Evolutionary conservation across 2,888 invertebrate species (phyloP).

Genomic region (Rhagonycha fulva): DNA sequence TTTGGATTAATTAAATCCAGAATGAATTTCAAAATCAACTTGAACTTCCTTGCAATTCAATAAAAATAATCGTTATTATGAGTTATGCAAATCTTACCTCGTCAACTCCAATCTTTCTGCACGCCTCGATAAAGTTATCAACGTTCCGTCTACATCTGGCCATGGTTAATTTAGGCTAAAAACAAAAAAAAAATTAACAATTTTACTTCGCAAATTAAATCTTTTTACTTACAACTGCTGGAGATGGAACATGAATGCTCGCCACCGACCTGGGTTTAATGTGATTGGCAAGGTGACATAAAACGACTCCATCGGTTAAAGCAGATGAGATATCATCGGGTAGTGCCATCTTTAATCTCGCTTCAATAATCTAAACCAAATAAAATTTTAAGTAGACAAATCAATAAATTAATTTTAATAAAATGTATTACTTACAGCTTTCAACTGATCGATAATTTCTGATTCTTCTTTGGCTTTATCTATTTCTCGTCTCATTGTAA

Average conservation of each 20-base stretch:
- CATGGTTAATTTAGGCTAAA: slow-evolving; percentile 92
- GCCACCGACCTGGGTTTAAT: slow-evolving; percentile 89
- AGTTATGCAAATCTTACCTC: slow-evolving; percentile 71
- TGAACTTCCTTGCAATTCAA: not conserved
- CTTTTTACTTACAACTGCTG: slow-evolving; percentile 75
- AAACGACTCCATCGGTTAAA: slow-evolving; percentile 88
- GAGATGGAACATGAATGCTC: slow-evolving; percentile 93
- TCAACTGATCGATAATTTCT: slow-evolving; percentile 80
- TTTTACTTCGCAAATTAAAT: not conserved
- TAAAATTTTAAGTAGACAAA: slow-evolving; percentile 15
- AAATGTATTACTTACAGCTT: slow-evolving; percentile 67
- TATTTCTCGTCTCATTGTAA: slow-evolving; percentile 90
- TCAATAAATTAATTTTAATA: not conserved
- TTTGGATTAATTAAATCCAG: not conserved
- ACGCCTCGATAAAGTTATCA: slow-evolving; percentile 94
- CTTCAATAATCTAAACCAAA: slow-evolving; percentile 79
- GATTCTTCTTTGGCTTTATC: slow-evolving; percentile 89
- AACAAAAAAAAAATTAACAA: slow-evolving; percentile 39
- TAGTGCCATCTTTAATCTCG: slow-evolving; percentile 84
- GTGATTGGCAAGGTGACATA: slow-evolving; percentile 93
- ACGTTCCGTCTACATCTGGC: slow-evolving; percentile 93
- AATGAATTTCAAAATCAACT: not conserved
- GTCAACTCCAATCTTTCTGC: slow-evolving; percentile 90
- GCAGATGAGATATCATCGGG: slow-evolving; percentile 85
- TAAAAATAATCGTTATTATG: slow-evolving; percentile 4